Evolutionary conservation across 2,113 vertebrate species (phyloP), one percentile per base, ranked within the genome.

Genomic region (Tricholaema leucomelas): DNA sequence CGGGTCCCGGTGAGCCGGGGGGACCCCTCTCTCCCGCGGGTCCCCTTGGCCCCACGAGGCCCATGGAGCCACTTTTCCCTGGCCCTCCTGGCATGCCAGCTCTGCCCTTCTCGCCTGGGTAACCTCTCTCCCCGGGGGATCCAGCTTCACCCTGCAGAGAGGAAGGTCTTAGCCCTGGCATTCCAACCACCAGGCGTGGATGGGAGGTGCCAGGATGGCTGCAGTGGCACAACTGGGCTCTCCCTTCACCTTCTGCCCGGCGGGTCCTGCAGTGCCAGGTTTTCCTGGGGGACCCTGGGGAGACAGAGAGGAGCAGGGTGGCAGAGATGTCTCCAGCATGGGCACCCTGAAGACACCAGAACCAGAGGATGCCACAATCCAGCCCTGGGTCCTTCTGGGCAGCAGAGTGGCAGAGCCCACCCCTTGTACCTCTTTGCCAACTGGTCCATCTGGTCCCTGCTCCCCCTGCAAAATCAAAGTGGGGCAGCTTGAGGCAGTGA

Each of bases 81-180:
- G 97, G 97, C 9, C 98, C 98, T 2, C 98, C 98, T 1, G 99
- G 98, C 80, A 94, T 98, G 4, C 99, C 99, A 0, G 99, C 98
- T 91, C 98, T 97, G n/a, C 99, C 99, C 81, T 98, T 98, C 92
- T 99, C 98, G 30, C 99, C 99, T 3, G 98, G 95, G 55, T 98
- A 63, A 2, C 99, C 99, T 61, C 97, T 97, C 88, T 98, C 98
- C 2, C 99, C 99, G 1, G 94, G 50, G 23, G 97, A 44, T 19
- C 99, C 99, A 3, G 97, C 80, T 31, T 99, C 99, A 15, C 99
- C 99, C 99, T 99, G 48, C 0, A 6, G 92, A 25, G 48, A 64
- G 35, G 12, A 13, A 23, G 19, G 1, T 31, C 28, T 77, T 75
- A 87, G 63, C 14, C 11, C 35, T 1, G 12, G 14, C 23, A 19